These are phyloP conservation scores for Eupelmus urozonus DNA, from an alignment of 2,888 invertebrate genomes.

Conservation along the genomic window DNA sequence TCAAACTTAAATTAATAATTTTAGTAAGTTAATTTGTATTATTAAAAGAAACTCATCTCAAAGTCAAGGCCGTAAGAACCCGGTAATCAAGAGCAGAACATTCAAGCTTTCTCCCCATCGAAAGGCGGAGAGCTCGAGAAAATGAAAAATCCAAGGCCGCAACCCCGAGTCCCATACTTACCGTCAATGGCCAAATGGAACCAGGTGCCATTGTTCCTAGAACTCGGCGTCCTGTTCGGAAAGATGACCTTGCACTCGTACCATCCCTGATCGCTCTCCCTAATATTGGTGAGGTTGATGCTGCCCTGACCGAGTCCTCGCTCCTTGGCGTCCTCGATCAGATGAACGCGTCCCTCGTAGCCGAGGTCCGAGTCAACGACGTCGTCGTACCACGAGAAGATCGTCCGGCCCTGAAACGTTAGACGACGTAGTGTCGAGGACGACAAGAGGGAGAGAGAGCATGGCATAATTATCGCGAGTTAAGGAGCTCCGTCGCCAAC, in stretches of 20 bases:
- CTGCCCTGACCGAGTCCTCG: conserved; percentile 83
- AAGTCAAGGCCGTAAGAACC: conserved; percentile 3
- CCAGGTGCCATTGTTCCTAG: conserved; percentile 93
- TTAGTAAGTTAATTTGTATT: conserved; percentile 14
- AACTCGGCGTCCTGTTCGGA: conserved; percentile 91
- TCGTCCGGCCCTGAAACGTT: conserved; percentile 83
- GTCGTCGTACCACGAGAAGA: conserved; percentile 90
- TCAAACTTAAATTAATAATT: neutral
- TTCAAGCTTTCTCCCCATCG: too few species aligned
- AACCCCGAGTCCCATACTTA: conserved; percentile 76
- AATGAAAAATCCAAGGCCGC: neutral
- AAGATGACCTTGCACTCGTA: conserved; percentile 94
- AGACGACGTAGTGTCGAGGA: conserved; percentile 16
- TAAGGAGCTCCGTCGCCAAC: conserved; percentile 60
- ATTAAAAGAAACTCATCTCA: conserved; percentile 13
- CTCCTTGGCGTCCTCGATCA: conserved; percentile 81
- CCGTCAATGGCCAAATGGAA: conserved; percentile 93
- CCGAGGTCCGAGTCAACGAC: conserved; percentile 84
- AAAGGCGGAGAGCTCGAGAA: neutral
- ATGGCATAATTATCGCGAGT: conserved; percentile 65
- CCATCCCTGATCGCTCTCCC: conserved; percentile 93
- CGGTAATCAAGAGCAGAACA: neutral
- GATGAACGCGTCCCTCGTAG: conserved; percentile 85
- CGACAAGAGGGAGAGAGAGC: too few species aligned
- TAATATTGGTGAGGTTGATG: conserved; percentile 90